Evolutionary conservation across 2,888 invertebrate genomes (phyloP), one percentile per base, ranked within the genome.

Genomic region (Lochmaea capreae): DNA sequence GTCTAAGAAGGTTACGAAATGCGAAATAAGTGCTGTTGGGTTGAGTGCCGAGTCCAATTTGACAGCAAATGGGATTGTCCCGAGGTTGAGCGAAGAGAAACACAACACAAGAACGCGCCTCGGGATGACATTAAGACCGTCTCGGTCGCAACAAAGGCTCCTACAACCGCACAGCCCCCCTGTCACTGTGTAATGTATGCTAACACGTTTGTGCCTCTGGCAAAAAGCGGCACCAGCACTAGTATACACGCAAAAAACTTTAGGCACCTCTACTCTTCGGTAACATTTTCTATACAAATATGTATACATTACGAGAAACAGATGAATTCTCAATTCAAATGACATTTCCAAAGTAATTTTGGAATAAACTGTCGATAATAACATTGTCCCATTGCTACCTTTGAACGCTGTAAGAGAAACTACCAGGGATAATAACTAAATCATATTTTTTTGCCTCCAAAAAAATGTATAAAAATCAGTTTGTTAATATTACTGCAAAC

Each of bases 151-250:
- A 84, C 86, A 86, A 86, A 86, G 85, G 85, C 85, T 82, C 77
- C 77, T 58, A 68, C 59, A 68, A 69, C 54, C 65, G 79, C 78
- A 81, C 84, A 84, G 81, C 84, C 83, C 83, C 86, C 85, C 86
- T 87, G 86, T 86, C 87, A 86, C 86, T 86, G 83, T 81, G 84
- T 86, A 87, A 87, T 87, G 84, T 87, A 87, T 87, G 86, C 86
- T 87, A 86, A 86, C 86, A 85, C 85, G 86, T 85, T 86, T 86
- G 83, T 82, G 85, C 85, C 84, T 65, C 46, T 54, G 71, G 71
- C 71, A 46, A 46, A 54, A 63, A 26, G 71, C 71, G 52, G 68
- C 59, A 49, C 68, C 62, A 52, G 39, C 68, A 42, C 70, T 70
- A 42, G 42, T 62, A 63, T 49, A 70, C 61, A 42, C 52, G 63